These are phyloP conservation scores for Virgularia gustaviana DNA, from an alignment of 92 coral and sea anemone genomes.

Conservation along the genomic window DNA sequence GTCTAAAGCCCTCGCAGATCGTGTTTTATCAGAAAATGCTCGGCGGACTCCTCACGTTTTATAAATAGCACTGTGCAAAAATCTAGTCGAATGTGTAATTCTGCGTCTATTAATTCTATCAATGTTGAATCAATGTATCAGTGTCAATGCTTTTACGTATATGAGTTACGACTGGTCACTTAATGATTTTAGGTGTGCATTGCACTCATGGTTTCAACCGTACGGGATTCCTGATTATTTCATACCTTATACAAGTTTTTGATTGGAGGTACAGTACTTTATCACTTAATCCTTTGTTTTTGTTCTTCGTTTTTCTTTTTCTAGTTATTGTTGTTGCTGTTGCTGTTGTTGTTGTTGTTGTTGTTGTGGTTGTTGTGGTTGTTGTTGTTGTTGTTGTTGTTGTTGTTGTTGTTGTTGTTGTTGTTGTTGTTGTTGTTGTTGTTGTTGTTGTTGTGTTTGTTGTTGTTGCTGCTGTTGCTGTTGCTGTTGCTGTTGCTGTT, in stretches of 20 bases:
- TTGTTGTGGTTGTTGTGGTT: neutral
- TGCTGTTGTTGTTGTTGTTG: neutral
- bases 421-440: neutral
- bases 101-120: too few species aligned
- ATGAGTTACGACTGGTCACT: neutral
- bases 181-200: conserved; percentile 65
- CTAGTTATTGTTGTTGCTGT: neutral
- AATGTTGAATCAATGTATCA: too few species aligned
- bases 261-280: conserved; percentile 75
- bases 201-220: conserved; percentile 98
- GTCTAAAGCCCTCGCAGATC: too few species aligned
- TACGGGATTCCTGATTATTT: conserved; percentile 85
- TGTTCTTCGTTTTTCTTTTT: neutral
- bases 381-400: neutral
- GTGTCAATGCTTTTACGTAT: too few species aligned
- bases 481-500: neutral
- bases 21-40: too few species aligned
- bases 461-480: neutral
- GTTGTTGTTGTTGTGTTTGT: neutral
- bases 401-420: neutral
- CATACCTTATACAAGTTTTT: conserved; percentile 71
- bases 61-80: too few species aligned
- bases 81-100: too few species aligned
- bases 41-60: too few species aligned
- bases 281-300: neutral